phyloP scores from a whole-genome alignment of 1,140 invertebrate species.

The Drosophila sturtevanti region DNA sequence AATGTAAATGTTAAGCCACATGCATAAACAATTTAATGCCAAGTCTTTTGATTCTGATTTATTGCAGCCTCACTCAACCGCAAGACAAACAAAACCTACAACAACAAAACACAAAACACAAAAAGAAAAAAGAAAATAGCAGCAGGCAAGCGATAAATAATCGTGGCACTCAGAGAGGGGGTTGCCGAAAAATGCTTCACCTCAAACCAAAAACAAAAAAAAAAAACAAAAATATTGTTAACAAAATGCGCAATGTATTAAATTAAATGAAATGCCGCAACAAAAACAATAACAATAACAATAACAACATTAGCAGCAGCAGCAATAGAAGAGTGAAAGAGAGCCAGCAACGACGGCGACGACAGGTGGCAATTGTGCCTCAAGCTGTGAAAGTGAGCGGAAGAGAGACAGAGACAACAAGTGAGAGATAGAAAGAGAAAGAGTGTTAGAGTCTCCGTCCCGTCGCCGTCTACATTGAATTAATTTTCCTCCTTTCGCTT shows the following conservation, averaged over 20 bases:
- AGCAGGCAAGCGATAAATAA: conserved; percentile 3
- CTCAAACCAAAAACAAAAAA: conserved; percentile 45
- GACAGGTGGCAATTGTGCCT: conserved; percentile 58
- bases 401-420: background rate
- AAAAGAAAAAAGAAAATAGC: conserved; percentile 3
- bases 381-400: conserved; percentile 12
- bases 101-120: conserved; percentile 61
- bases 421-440: background rate
- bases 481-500: conserved; percentile 38
- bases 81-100: conserved; percentile 43
- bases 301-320: background rate
- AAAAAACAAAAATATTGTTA: conserved; percentile 64
- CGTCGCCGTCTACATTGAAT: conserved; percentile 56
- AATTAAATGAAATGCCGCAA: conserved; percentile 58
- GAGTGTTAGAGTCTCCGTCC: conserved; percentile 10
- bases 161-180: background rate
- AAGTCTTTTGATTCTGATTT: conserved; percentile 67
- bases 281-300: conserved; percentile 12
- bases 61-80: conserved; percentile 60
- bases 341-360: conserved; percentile 46
- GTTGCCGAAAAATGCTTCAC: conserved; percentile 60
- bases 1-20: conserved; percentile 57
- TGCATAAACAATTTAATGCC: conserved; percentile 26
- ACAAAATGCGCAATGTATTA: conserved; percentile 72
- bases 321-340: conserved; percentile 5